Evolutionary conservation across 2,113 vertebrate genomes (phyloP).

Genomic region (Rynchops niger): DNA sequence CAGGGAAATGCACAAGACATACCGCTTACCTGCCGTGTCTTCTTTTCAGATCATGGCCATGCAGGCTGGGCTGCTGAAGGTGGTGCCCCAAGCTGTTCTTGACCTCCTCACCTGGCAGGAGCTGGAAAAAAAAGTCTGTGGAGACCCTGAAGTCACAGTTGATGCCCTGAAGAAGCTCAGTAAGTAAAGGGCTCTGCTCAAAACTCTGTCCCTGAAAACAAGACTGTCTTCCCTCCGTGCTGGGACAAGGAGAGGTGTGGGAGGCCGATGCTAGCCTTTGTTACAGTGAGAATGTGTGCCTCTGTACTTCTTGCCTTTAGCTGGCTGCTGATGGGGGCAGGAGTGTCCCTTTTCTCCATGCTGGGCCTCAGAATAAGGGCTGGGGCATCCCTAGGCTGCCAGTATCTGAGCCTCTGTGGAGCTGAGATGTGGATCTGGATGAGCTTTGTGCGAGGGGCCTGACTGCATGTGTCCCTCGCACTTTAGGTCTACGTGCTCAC

Average conservation of each 20-base stretch:
- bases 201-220: not conserved
- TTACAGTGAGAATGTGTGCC: not conserved
- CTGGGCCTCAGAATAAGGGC: not conserved
- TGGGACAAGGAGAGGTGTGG: not conserved
- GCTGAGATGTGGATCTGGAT: not conserved
- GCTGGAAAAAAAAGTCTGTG: constrained; percentile 95
- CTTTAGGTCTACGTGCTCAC: not conserved
- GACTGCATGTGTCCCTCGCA: rapidly evolving
- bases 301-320: not conserved
- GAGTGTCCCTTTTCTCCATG: not conserved
- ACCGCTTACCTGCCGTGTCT: not conserved
- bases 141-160: constrained; percentile 95
- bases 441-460: not conserved
- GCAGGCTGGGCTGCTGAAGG: constrained; percentile 92
- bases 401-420: not conserved
- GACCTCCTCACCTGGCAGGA: constrained; percentile 98
- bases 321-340: not conserved
- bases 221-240: not conserved
- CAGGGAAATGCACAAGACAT: not conserved
- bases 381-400: not conserved
- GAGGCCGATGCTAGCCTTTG: not conserved
- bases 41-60: constrained; percentile 86
- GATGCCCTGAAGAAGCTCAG: constrained; percentile 92
- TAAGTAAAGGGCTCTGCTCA: constrained; percentile 59
- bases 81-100: constrained; percentile 94